Conservation (phyloP, 2,888 invertebrate species). For the Melolontha melolontha region DNA sequence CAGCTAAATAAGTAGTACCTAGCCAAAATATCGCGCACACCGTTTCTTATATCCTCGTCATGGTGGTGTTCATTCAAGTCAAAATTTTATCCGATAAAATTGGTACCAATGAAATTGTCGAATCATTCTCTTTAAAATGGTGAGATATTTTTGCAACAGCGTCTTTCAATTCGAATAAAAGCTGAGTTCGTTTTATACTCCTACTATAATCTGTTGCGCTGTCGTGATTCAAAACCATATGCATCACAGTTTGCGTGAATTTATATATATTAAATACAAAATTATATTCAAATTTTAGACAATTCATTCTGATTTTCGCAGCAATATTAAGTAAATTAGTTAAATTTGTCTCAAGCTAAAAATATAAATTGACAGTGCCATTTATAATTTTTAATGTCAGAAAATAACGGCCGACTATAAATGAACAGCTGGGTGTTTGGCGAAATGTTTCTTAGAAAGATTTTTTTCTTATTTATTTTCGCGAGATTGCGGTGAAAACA, state of each 20-base stretch:
- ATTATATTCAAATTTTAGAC: background rate
- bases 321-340: too few relatives aligned
- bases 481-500: too few relatives aligned
- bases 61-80: slow-evolving; percentile 1
- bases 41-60: slow-evolving; percentile 12
- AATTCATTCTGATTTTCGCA: background rate
- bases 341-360: too few relatives aligned
- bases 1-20: slow-evolving; percentile 36
- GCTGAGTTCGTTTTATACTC: slow-evolving; percentile 5
- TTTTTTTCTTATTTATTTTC: too few relatives aligned
- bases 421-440: too few relatives aligned
- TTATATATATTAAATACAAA: slow-evolving; percentile 3
- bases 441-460: too few relatives aligned
- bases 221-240: background rate
- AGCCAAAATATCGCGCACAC: slow-evolving; percentile 30
- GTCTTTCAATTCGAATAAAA: slow-evolving; percentile 9
- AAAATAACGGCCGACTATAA: too few relatives aligned
- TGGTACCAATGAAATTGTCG: too few relatives aligned
- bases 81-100: background rate
- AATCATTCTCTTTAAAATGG: slow-evolving; percentile 11
- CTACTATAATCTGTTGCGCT: slow-evolving; percentile 1
- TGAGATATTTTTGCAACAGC: slow-evolving; percentile 9
- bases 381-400: too few relatives aligned
- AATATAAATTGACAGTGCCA: too few relatives aligned
- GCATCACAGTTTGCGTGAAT: slow-evolving; percentile 1